Percentiles rank a stretch among this genome's conserved stretches.
phyloP scores from a whole-genome alignment of 2,888 invertebrate genomes.

The Plutella xylostella region DNA sequence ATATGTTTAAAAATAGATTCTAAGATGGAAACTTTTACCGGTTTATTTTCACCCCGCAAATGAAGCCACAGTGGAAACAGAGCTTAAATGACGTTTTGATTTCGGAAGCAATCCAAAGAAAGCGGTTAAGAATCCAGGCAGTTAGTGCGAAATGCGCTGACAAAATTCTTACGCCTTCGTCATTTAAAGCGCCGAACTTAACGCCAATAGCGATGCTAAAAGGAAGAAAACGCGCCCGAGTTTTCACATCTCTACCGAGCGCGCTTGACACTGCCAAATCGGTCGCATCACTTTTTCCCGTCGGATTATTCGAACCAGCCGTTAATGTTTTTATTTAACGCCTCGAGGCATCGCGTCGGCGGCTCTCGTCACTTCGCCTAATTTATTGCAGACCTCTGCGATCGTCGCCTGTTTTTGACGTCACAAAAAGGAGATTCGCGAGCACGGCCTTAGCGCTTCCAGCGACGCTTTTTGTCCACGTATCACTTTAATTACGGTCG shows the following conservation, averaged over 20 bases:
- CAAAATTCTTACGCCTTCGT: neutral
- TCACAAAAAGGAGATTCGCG: slow-evolving; percentile 43
- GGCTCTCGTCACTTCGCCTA: slow-evolving; percentile 53
- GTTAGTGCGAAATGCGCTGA: no score
- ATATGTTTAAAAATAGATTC: no score
- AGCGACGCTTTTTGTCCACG: slow-evolving; percentile 48
- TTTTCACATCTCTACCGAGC: slow-evolving; percentile 7
- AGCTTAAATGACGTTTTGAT: no score
- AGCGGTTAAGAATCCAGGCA: no score
- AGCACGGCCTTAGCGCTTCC: slow-evolving; percentile 32
- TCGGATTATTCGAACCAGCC: slow-evolving; percentile 57
- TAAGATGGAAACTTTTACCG: no score
- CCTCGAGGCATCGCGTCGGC: slow-evolving; percentile 58
- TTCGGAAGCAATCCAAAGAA: no score
- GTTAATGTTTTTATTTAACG: slow-evolving; percentile 69
- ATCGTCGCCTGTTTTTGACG: slow-evolving; percentile 52
- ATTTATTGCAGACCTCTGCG: slow-evolving; percentile 56
- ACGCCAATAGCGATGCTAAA: neutral
- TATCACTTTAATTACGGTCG: slow-evolving; percentile 58
- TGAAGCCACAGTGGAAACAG: no score
- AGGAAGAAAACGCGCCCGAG: slow-evolving; percentile 1
- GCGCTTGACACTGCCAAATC: slow-evolving; percentile 50
- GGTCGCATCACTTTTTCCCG: slow-evolving; percentile 56
- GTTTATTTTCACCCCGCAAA: no score
- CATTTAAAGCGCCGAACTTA: neutral